These are phyloP conservation scores for Tiliacea aurago DNA, from an alignment of 2,888 invertebrate species.

Conservation along the genomic window DNA sequence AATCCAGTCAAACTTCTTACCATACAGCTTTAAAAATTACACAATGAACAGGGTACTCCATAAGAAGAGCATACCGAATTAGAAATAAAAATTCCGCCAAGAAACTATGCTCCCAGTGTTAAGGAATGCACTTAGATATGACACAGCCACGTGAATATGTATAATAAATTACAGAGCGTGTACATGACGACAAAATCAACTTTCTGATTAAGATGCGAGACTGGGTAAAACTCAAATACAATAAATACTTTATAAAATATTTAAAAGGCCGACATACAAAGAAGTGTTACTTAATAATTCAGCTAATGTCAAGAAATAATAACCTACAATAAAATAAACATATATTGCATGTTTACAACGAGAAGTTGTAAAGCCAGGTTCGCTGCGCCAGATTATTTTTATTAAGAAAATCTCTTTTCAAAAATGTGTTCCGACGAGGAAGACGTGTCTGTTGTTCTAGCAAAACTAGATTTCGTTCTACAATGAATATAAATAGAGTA, in stretches of 20 bases:
- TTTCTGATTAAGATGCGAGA: conserved; percentile 40
- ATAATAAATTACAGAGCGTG: conserved; percentile 59
- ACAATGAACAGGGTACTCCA: conserved; percentile 64
- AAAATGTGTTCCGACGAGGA: too few relatives aligned
- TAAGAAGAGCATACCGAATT: conserved; percentile 77
- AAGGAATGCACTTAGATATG: conserved; percentile 87
- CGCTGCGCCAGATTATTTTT: too few relatives aligned
- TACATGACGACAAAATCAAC: conserved; percentile 36
- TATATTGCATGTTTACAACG: conserved; percentile 50
- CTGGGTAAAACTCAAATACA: conserved; percentile 37
- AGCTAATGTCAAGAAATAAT: conserved; percentile 49
- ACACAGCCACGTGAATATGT: conserved; percentile 82
- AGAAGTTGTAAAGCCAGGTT: conserved; percentile 18
- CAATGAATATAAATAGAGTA: too few relatives aligned
- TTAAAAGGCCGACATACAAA: conserved; percentile 44
- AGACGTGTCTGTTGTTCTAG: too few relatives aligned
- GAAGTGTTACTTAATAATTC: conserved; percentile 34
- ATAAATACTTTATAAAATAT: conserved; percentile 47
- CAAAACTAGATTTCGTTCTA: too few relatives aligned
- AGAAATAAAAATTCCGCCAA: conserved; percentile 82
- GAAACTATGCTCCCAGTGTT: conserved; percentile 80
- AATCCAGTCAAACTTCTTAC: conserved; percentile 67
- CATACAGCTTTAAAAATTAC: conserved; percentile 60
- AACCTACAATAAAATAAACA: conserved; percentile 46
- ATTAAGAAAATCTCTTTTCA: too few relatives aligned